Base-by-base conservation (phyloP, 2,888 invertebrate genomes). In the Aspidapion aeneum region DNA sequence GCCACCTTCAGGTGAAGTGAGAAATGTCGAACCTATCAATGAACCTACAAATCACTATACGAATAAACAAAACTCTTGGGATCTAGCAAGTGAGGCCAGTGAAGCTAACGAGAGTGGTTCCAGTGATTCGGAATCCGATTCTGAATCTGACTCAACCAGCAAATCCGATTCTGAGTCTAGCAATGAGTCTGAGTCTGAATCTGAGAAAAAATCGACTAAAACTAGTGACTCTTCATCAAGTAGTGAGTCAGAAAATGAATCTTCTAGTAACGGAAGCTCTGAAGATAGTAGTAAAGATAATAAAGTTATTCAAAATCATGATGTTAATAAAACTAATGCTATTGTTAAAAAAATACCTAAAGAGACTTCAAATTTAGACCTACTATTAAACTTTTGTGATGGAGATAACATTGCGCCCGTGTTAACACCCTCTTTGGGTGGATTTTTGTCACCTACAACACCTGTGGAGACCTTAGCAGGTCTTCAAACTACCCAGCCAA, bases 371-470 rank as follows among this genome's bases (percentile, higher is more conserved):
- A 93, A 93, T 80, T 79, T 94, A 67, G 95, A 96, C 79, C 81
- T 96, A 17, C 81, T 96, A 9, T 78, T 96, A 50, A 95, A 95
- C 75, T 81, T 96, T 69, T 93, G 91, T 76, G 85, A 86, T 71
- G 82, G 85, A 82, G 87, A 87, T 62, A 86, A 89, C 50, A 84
- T 85, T 65, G 80, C 88, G 67, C 91, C 93, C 56, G 86, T 91
- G 12, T 88, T 94, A 87, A 93, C 93, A 35, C 93, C 94, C 66
- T 92, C 92, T 0, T 81, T 90, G 48, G 93, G 93, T 55, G 91
- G 91, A 1, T 87, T 93, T 73, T 80, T 92, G 48, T 88, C 90
- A 1, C 90, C 91, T 12, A 81, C 86, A 67, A 69, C 68, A 21
- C 67, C 70, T 35, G 62, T 66, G 7, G 69, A 72, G 17, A 57